Evolutionary conservation across 30 jellyfish, hydroid and myxozoan genomes (phyloP).

Genomic region (Hydractinia echinata): DNA sequence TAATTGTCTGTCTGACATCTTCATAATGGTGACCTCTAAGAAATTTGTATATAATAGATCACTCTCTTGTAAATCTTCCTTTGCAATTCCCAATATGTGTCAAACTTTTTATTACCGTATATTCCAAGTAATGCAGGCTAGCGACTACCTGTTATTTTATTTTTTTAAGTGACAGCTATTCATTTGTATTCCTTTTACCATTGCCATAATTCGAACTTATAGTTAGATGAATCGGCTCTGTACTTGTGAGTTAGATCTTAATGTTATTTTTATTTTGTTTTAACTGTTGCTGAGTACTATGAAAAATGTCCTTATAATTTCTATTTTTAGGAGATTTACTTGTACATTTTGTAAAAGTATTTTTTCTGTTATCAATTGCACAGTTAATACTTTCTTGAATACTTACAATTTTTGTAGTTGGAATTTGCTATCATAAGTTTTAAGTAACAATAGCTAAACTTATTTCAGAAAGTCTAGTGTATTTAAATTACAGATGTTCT

Average conservation of each 20-base stretch:
- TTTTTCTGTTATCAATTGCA: too few species aligned
- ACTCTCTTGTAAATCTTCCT: constrained; percentile 5
- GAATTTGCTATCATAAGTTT: too few species aligned
- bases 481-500: constrained; percentile 3
- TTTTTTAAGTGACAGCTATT: constrained; percentile 1
- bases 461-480: not conserved
- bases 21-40: constrained; percentile 24
- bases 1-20: not conserved
- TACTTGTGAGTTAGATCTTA: too few species aligned
- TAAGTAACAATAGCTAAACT: not conserved
- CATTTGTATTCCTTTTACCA: not conserved
- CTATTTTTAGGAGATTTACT: too few species aligned
- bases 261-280: too few species aligned
- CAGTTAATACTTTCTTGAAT: not conserved
- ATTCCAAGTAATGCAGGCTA: constrained; percentile 34
- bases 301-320: too few species aligned
- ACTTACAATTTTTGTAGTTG: not conserved
- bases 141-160: constrained; percentile 29
- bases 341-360: too few species aligned
- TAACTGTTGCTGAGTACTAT: too few species aligned
- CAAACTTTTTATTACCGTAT: constrained; percentile 18
- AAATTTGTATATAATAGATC: constrained; percentile 6
- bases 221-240: too few species aligned
- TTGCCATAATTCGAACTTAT: not conserved
- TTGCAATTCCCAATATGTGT: not conserved